Evolutionary conservation across 1,140 invertebrate genomes (phyloP), one percentile per base, ranked within the genome.

Genomic region (Gryon sp.): DNA sequence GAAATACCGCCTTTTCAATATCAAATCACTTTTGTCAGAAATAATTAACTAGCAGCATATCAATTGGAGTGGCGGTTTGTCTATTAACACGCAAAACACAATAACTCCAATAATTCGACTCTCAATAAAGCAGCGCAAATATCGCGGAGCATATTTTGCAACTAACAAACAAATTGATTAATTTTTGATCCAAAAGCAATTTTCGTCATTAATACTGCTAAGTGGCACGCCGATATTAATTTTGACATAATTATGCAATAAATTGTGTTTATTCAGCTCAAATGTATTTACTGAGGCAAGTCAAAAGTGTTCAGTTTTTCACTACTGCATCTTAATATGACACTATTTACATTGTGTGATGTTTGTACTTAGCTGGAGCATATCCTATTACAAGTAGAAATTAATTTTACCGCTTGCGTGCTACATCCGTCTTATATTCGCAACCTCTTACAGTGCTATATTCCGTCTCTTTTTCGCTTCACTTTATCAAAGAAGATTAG

Each of bases 401-500:
- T 66, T 53, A 68, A 75, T 76, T 76, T 69, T 45, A 68, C 48
- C 46, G 40, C 57, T 30, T 20, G 36, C 36, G 40, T 40, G 28
- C 18, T 48, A 28, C 32, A 26, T 73, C 32, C 20, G 18, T 60
- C 22, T 16, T 15, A 46, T 28, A 18, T 38, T 22, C n/a, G 14
- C 16, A 18, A 24, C 32, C 22, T 46, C 20, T 40, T 11, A 14
- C 2, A n/a, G n/a, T n/a, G n/a, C n/a, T n/a, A n/a, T n/a, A n/a
- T n/a, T n/a, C n/a, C 36, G 22, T 28, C 8, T n/a, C 20, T 59
- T 41, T 20, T 34, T 50, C 57, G 59, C 36, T 30, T 36, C 26
- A 30, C 46, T 75, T 68, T 63, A 43, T 40, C 65, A 68, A 77
- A 80, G 69, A 74, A 78, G 65, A 75, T 80, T 78, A 76, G 72